phyloP scores from a whole-genome alignment of 64 coral and sea anemone species.

The Actinia equina region DNA sequence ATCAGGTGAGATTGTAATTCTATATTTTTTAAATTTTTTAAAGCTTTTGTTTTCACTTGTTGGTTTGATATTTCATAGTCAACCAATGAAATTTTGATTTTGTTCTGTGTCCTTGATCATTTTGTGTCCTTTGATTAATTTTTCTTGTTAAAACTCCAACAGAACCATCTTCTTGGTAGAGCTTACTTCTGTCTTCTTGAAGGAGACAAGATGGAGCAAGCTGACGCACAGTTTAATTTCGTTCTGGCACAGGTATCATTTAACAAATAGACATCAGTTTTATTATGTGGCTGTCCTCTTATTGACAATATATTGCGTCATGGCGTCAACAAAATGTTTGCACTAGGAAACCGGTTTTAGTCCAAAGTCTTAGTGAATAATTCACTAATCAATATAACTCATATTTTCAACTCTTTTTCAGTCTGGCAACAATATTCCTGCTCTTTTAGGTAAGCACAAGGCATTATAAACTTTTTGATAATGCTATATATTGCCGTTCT shows the following conservation, averaged over 20 bases:
- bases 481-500: no score
- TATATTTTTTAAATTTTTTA: no score
- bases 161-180: conserved; percentile 96
- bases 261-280: no score
- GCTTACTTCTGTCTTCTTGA: conserved; percentile 99
- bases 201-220: conserved; percentile 97
- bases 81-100: background rate
- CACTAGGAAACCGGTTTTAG: no score
- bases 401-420: conserved; percentile 31
- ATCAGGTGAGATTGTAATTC: conserved; percentile 59
- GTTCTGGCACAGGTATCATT: conserved; percentile 78
- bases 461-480: background rate
- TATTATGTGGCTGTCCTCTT: no score
- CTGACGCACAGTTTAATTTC: conserved; percentile 98
- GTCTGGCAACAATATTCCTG: conserved; percentile 96
- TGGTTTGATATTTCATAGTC: no score
- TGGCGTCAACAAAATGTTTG: no score
- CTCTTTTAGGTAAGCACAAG: conserved; percentile 68
- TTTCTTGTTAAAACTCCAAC: background rate
- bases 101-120: background rate
- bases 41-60: no score
- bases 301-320: no score
- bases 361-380: no score
- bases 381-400: background rate
- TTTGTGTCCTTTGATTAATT: background rate